Evolutionary conservation across 2,113 vertebrate genomes (phyloP).

Genomic region (Campylorhamphus procurvoides): DNA sequence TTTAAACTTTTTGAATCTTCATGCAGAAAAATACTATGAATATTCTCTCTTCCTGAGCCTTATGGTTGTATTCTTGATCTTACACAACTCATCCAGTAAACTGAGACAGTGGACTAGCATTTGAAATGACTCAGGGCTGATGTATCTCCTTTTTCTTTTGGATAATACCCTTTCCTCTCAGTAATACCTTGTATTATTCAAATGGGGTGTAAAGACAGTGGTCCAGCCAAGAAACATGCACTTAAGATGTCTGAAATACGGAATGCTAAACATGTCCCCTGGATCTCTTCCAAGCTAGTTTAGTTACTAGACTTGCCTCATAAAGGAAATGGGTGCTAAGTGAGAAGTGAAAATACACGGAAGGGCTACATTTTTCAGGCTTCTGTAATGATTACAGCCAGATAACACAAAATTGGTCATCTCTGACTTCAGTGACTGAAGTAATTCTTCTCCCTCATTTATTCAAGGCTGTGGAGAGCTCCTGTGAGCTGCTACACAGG

Average conservation of each 20-base stretch:
- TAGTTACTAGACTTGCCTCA: background rate
- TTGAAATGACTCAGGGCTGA: background rate
- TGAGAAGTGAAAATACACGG: background rate
- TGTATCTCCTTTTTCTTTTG: background rate
- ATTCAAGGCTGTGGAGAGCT: background rate
- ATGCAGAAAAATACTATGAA: background rate
- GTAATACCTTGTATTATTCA: conserved; percentile 30
- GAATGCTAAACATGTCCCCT: background rate
- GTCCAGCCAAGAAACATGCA: background rate
- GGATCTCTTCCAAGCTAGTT: conserved; percentile 5
- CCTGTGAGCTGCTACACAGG: background rate
- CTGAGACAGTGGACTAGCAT: background rate
- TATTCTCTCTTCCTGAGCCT: background rate
- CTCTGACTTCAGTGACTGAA: background rate
- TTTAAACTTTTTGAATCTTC: background rate
- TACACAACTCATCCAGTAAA: background rate
- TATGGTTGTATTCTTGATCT: background rate
- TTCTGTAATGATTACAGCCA: background rate
- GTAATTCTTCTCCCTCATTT: background rate
- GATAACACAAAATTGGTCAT: background rate
- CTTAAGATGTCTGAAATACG: conserved; percentile 22
- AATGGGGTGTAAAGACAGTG: background rate
- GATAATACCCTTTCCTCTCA: background rate
- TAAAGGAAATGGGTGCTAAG: conserved; percentile 25
- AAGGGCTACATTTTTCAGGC: background rate